Conservation (phyloP, 2,797 vertebrate species). For the Myotis findleyi region DNA sequence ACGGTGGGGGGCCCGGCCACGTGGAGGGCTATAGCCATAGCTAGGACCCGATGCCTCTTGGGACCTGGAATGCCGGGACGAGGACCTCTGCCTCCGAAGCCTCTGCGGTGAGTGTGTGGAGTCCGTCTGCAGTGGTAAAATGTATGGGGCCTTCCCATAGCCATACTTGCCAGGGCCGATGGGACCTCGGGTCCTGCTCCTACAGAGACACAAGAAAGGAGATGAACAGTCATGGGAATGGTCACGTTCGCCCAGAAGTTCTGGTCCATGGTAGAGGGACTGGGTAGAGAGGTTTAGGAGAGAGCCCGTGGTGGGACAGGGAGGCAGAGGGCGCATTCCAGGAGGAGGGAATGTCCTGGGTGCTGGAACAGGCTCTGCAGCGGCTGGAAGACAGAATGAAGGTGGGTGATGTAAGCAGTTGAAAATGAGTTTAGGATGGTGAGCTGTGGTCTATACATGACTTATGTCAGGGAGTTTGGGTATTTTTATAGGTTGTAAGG, state of each 20-base stretch:
- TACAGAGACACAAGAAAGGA: conserved; percentile 70
- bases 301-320: background rate
- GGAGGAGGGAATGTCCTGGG: background rate
- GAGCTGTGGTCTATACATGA: background rate
- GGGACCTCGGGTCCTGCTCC: conserved; percentile 88
- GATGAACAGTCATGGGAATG: background rate
- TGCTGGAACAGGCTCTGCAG: background rate
- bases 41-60: conserved; percentile 57
- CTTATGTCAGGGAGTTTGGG: background rate
- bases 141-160: conserved; percentile 93
- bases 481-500: background rate
- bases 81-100: conserved; percentile 88
- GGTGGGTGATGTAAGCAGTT: background rate
- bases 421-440: background rate
- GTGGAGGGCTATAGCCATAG: conserved; percentile 72
- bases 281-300: background rate
- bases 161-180: conserved; percentile 94
- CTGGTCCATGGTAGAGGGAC: background rate
- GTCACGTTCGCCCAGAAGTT: background rate
- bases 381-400: background rate
- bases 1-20: conserved; percentile 65
- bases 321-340: background rate
- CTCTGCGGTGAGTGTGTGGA: conserved; percentile 83
- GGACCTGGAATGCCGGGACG: conserved; percentile 67
- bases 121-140: conserved; percentile 91